phyloP scores from a whole-genome alignment of 2,888 invertebrate genomes.

The Aleiodes alternator region DNA sequence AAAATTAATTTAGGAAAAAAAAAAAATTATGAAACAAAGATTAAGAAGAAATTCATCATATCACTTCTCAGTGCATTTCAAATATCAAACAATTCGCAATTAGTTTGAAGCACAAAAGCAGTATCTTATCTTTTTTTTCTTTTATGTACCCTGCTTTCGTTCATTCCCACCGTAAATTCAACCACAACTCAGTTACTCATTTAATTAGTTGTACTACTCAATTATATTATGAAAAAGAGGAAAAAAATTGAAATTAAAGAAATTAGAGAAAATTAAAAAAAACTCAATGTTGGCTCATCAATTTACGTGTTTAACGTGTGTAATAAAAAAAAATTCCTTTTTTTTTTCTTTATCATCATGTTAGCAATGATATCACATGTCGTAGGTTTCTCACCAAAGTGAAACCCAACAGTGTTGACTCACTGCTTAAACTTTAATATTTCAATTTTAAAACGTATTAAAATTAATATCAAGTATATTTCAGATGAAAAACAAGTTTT shows the following conservation, averaged over 20 bases:
- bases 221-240: slow-evolving; percentile 44
- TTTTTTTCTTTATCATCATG: background rate
- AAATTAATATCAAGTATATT: background rate
- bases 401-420: slow-evolving; percentile 11
- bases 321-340: slow-evolving; percentile 42
- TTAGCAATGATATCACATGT: slow-evolving; percentile 12
- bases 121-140: slow-evolving; percentile 66
- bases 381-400: slow-evolving; percentile 13
- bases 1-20: slow-evolving; percentile 23
- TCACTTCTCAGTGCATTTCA: slow-evolving; percentile 57
- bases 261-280: slow-evolving; percentile 17
- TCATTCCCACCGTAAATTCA: slow-evolving; percentile 56
- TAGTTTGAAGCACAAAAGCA: slow-evolving; percentile 65
- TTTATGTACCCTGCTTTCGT: slow-evolving; percentile 46
- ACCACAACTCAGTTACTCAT: slow-evolving; percentile 41
- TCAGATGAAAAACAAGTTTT: background rate
- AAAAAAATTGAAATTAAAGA: slow-evolving; percentile 5
- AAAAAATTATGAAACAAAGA: slow-evolving; percentile 24
- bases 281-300: slow-evolving; percentile 27
- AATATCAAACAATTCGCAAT: slow-evolving; percentile 66
- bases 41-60: slow-evolving; percentile 48
- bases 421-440: background rate
- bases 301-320: slow-evolving; percentile 48
- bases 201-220: slow-evolving; percentile 55
- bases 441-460: slow-evolving; percentile 7